phyloP scores from a whole-genome alignment of 2,888 invertebrate species.

The Chaetoderma sp. region DNA sequence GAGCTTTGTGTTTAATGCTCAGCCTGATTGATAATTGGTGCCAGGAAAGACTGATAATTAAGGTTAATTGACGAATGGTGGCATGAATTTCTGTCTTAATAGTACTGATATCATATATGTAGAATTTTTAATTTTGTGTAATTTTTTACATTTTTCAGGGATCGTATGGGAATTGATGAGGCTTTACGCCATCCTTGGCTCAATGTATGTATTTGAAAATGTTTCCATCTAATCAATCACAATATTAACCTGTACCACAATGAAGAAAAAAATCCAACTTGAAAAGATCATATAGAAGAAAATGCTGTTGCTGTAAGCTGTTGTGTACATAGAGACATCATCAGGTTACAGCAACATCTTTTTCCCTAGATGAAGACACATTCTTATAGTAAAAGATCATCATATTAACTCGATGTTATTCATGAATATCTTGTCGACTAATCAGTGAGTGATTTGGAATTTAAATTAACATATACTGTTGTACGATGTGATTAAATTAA shows the following conservation, averaged over 20 bases:
- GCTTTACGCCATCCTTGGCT: constrained; percentile 71
- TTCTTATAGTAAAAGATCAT: not conserved
- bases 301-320: not conserved
- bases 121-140: not conserved
- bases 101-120: not conserved
- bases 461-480: no score
- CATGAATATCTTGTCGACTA: no score
- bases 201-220: constrained; percentile 60
- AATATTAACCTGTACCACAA: not conserved
- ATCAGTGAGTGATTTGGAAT: no score
- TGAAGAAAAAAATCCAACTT: not conserved
- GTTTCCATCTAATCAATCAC: not conserved
- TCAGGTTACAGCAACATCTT: no score
- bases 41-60: no score
- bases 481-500: no score
- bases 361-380: no score
- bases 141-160: constrained; percentile 45
- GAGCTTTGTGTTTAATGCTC: no score
- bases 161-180: constrained; percentile 69
- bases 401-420: not conserved
- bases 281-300: not conserved
- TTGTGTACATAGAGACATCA: not conserved
- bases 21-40: no score
- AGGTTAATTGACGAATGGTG: no score
- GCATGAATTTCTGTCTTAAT: no score